Evolutionary conservation across 2,797 vertebrate species (phyloP), one percentile per base, ranked within the genome.

Genomic region (Sebastes matsubarae): DNA sequence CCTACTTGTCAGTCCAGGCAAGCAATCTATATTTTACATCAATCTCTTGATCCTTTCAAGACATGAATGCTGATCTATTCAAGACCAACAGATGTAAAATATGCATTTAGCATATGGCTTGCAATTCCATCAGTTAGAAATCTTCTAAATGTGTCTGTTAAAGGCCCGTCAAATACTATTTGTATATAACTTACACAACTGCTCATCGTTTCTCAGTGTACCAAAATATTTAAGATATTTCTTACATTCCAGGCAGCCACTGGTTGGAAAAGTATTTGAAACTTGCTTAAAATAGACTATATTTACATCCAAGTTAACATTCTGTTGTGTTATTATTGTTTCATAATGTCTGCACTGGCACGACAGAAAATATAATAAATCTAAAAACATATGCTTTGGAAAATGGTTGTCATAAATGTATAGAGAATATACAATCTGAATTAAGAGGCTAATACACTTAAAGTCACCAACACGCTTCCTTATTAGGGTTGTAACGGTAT

Each of bases 1-100:
- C 69, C 75, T 78, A 81, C 27, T 85, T 83, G 3, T 4, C 10
- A 11, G 12, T 54, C 68, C 64, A 73, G 36, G 27, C 29, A 72
- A 76, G 69, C 14, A 46, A 76, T 69, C 58, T 64, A 68, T 84
- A 83, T 78, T 87, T 87, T 25, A 88, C 29, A 72, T 72, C 8
- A 32, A 65, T 52, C 18, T 61, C 18, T 85, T 77, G 27, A 78
- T 72, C 29, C 6, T 66, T 42, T 85, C 30, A 79, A 85, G 11
- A 81, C n/a, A 50, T 34, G 30, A 7, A 42, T 20, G 8, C 12
- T 61, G 68, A 77, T 81, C 29, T 60, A 79, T 61, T 83, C 59
- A 32, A 42, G 11, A 88, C 77, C 65, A 86, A 81, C 30, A 64
- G 8, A 68, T 73, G 69, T 60, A 6, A 85, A 85, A 73, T 58